Base-by-base conservation (phyloP, 2,797 vertebrate genomes). In the Urophycis tenuis region DNA sequence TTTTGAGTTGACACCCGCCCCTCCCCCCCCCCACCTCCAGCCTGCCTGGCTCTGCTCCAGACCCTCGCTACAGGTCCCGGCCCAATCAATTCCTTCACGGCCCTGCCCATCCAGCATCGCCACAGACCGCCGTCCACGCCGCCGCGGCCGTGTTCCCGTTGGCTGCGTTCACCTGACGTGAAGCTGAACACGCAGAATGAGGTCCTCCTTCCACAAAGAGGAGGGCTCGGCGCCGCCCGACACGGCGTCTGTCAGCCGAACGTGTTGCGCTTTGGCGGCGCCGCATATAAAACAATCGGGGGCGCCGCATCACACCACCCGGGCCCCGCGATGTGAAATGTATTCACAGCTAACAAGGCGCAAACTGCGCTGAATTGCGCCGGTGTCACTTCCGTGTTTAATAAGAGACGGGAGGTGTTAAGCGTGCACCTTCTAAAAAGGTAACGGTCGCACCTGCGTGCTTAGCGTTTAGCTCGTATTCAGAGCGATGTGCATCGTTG, bases 1-100 rank as follows among this genome's bases (percentile, higher is more conserved):
- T n/a, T 91, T 88, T 92, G 88, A 72, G 80, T 78, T 53, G 72
- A 75, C 74, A n/a, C n/a, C n/a, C n/a, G n/a, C n/a, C n/a, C n/a
- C n/a, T n/a, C n/a, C n/a, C n/a, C n/a, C n/a, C n/a, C n/a, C n/a
- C n/a, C n/a, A n/a, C n/a, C n/a, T n/a, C n/a, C n/a, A n/a, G n/a
- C n/a, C n/a, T n/a, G 45, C 76, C 87, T 92, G 91, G 91, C 88
- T 76, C 9, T 0, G 60, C 81, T 89, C 90, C 91, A 89, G 77
- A 88, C 89, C 91, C 91, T 90, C 90, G 88, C 88, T 88, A 89
- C 83, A 88, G 85, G n/a, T 78, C 89, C 85, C 88, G 88, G 87
- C 79, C 87, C 90, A 91, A 91, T 92, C 91, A 89, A 87, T 88
- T 88, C 89, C 87, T 90, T 91, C 85, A 91, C 90, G 87, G 0